Percentiles rank a stretch among this genome's conserved stretches.
These are phyloP conservation scores for Pangasius macronema DNA, from an alignment of 2,797 vertebrate genomes.

Conservation along the genomic window DNA sequence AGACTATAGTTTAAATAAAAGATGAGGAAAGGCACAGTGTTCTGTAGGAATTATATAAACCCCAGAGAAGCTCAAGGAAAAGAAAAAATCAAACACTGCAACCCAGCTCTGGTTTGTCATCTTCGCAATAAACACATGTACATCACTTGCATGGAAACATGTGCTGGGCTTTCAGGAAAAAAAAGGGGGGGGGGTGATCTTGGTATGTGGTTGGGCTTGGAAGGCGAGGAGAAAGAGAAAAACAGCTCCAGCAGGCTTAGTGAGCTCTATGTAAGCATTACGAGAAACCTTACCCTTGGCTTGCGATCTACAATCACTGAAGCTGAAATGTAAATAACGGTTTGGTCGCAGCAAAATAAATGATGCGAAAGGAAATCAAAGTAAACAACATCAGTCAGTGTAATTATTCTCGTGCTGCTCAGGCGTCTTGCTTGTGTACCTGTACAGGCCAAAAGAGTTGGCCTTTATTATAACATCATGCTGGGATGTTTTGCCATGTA, in stretches of 20 bases:
- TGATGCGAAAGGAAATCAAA: conserved; percentile 75
- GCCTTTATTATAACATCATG: conserved; percentile 42
- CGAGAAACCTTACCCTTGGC: conserved; percentile 59
- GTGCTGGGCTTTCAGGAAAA: conserved; percentile 53
- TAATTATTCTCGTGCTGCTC: conserved; percentile 74
- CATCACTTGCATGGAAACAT: conserved; percentile 72
- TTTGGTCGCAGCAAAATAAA: conserved; percentile 74
- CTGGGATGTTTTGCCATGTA: conserved; percentile 23
- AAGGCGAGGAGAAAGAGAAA: conserved; percentile 47
- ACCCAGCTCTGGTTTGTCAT: conserved; percentile 73
- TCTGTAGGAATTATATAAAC: conserved; percentile 67
- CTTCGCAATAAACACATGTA: conserved; percentile 71
- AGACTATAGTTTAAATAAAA: conserved; percentile 68
- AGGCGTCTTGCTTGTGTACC: conserved; percentile 50
- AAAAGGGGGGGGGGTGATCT: conserved; percentile 30
- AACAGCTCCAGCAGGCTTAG: conserved; percentile 49
- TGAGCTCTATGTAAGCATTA: conserved; percentile 61
- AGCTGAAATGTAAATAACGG: conserved; percentile 57
- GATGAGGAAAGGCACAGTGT: conserved; percentile 46
- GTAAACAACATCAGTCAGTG: conserved; percentile 79
- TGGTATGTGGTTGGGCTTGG: conserved; percentile 51
- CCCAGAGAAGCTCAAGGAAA: conserved; percentile 45
- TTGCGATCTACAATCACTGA: conserved; percentile 48
- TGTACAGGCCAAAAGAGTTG: conserved; percentile 46
- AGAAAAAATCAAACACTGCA: conserved; percentile 63